These are phyloP conservation scores for Leuctra nigra DNA, from an alignment of 2,888 invertebrate species.

Conservation along the genomic window DNA sequence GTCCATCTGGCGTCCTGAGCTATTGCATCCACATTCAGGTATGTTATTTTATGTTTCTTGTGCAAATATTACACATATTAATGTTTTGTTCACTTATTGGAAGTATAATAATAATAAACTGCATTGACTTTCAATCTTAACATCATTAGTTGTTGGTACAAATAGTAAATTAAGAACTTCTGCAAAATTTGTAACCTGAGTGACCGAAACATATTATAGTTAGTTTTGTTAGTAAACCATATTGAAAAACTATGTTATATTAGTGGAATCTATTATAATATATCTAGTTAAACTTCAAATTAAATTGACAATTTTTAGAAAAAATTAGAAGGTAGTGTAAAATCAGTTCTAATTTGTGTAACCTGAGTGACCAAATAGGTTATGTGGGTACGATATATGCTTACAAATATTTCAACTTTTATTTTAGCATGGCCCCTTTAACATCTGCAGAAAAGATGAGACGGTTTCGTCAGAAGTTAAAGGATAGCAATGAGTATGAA, in stretches of 20 bases:
- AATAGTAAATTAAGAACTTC: background rate
- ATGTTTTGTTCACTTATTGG: too few species aligned
- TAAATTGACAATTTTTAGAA: background rate
- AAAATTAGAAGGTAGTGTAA: background rate
- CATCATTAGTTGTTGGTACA: background rate
- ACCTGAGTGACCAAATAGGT: background rate
- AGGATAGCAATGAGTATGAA: background rate
- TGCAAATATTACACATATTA: too few species aligned
- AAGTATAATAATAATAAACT: too few species aligned
- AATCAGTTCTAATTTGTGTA: background rate
- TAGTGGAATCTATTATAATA: background rate
- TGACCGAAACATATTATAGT: background rate
- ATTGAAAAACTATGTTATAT: background rate
- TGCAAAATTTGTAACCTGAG: background rate
- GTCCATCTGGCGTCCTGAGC: too few species aligned
- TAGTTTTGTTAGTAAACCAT: background rate
- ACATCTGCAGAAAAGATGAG: constrained; percentile 5
- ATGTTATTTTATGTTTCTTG: too few species aligned
- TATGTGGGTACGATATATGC: too few species aligned
- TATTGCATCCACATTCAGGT: too few species aligned
- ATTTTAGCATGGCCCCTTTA: background rate
- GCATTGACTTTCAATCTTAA: too few species aligned
- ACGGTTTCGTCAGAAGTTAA: background rate
- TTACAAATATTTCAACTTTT: too few species aligned
- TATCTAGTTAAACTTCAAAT: background rate